A percentile compares a stretch with the other conserved stretches of the same genome.
Conservation (phyloP, 2,797 vertebrate species). For the Enteromius argenteus region DNA sequence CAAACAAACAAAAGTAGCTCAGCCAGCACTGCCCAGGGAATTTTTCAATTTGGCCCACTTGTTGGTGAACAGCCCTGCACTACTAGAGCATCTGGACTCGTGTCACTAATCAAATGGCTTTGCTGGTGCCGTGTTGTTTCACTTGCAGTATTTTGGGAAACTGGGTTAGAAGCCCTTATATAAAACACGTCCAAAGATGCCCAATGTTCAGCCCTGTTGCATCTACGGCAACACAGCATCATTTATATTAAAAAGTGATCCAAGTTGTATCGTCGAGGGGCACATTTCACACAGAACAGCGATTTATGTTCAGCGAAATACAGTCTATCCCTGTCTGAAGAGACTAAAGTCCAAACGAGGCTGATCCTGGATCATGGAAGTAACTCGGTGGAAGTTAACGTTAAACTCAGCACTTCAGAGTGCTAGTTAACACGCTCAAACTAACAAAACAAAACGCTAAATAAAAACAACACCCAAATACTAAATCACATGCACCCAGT, state of each 20-base stretch:
- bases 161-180: slow-evolving; percentile 41
- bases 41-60: background rate
- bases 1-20: background rate
- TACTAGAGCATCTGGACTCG: slow-evolving; percentile 32
- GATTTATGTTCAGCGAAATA: background rate
- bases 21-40: background rate
- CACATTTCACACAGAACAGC: background rate
- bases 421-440: background rate
- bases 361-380: background rate
- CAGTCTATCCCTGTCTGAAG: background rate
- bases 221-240: background rate
- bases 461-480: background rate
- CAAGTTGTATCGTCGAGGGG: background rate
- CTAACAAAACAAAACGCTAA: background rate
- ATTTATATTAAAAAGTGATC: background rate
- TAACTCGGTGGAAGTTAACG: background rate
- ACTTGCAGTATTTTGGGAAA: slow-evolving; percentile 48
- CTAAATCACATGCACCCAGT: background rate
- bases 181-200: background rate
- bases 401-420: background rate
- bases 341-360: slow-evolving; percentile 2
- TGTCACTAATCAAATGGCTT: slow-evolving; percentile 40
- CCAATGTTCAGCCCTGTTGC: background rate
- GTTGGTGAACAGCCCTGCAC: background rate
- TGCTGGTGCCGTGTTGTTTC: slow-evolving; percentile 25